Evolutionary conservation across 2,888 invertebrate species (phyloP).

Genomic region (Choreutis nemorana): DNA sequence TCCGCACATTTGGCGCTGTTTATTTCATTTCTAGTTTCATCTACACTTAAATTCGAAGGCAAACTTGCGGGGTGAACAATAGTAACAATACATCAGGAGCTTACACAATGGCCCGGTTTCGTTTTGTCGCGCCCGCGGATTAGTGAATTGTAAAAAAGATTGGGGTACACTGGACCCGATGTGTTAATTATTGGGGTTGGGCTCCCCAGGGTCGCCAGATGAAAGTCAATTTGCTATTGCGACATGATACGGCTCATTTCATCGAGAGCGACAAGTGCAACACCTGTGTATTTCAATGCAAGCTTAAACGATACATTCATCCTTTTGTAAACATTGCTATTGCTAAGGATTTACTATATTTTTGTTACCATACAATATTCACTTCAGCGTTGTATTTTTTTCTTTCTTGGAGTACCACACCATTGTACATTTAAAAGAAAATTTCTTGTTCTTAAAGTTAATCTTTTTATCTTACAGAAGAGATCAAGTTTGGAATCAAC

Average conservation of each 20-base stretch:
- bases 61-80: slow-evolving; percentile 36
- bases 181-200: slow-evolving; percentile 67
- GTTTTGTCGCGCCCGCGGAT: slow-evolving; percentile 60
- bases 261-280: slow-evolving; percentile 58
- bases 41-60: no score
- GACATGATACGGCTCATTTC: slow-evolving; percentile 73
- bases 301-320: no score
- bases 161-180: slow-evolving; percentile 51
- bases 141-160: slow-evolving; percentile 62
- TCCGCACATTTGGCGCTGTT: no score
- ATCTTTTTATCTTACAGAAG: slow-evolving; percentile 69
- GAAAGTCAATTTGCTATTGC: slow-evolving; percentile 72
- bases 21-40: no score
- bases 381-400: no score
- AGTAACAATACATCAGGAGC: slow-evolving; percentile 25
- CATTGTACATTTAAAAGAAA: no score
- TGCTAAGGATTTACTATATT: no score
- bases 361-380: no score
- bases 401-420: neutral
- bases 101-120: slow-evolving; percentile 19
- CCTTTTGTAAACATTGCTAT: no score
- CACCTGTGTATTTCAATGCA: slow-evolving; percentile 57
- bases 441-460: no score
- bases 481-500: slow-evolving; percentile 85
- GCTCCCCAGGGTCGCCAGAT: slow-evolving; percentile 48